These are phyloP conservation scores for Anolis carolinensis DNA, from an alignment of 2,113 vertebrate genomes.

Conservation along the genomic window DNA sequence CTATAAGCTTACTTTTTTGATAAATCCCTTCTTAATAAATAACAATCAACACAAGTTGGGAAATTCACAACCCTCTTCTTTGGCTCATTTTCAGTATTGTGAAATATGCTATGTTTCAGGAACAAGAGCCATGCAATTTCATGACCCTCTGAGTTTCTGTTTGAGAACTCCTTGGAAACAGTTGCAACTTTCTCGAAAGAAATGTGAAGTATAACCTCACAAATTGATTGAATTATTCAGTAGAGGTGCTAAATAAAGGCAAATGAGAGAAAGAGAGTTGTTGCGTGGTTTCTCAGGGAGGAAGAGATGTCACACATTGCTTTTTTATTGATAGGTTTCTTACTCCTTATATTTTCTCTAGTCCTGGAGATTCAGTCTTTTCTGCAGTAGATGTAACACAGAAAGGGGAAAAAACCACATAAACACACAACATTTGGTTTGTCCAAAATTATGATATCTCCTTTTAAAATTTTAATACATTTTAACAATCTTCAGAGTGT, in stretches of 20 bases:
- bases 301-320: background rate
- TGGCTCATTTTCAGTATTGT: conserved; percentile 47
- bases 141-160: conserved; percentile 65
- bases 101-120: conserved; percentile 59
- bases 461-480: conserved; percentile 50
- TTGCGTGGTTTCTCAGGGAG: background rate
- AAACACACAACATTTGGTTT: conserved; percentile 50
- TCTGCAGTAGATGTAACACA: conserved; percentile 40
- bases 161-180: conserved; percentile 67
- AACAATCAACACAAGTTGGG: conserved; percentile 41
- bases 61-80: conserved; percentile 43
- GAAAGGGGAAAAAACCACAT: conserved; percentile 44
- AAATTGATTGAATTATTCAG: conserved; percentile 69
- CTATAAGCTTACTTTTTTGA: no score
- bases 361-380: conserved; percentile 43
- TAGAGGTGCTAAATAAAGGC: conserved; percentile 49
- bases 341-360: conserved; percentile 46
- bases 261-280: background rate
- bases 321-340: conserved; percentile 34
- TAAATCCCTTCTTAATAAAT: conserved; percentile 42
- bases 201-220: conserved; percentile 54
- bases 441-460: conserved; percentile 56
- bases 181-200: conserved; percentile 59
- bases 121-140: conserved; percentile 59
- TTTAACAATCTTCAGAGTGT: conserved; percentile 66